phyloP scores from a whole-genome alignment of 1,140 invertebrate species.

The Phenacoccus solenopsis region DNA sequence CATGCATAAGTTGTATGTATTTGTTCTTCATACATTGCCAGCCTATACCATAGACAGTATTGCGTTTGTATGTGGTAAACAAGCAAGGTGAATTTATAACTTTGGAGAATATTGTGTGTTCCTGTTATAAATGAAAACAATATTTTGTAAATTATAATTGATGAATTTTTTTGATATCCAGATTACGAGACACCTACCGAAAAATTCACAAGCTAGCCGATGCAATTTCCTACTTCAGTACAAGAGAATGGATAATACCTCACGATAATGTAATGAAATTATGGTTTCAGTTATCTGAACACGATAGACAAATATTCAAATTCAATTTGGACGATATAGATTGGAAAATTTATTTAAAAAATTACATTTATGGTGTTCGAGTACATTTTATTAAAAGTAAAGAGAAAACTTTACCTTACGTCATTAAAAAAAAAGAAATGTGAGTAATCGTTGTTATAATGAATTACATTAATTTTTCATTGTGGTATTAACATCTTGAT shows the following conservation, averaged over 20 bases:
- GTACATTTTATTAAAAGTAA: not conserved
- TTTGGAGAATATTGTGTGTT: too few species aligned
- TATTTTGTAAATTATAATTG: too few species aligned
- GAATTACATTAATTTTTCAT: too few species aligned
- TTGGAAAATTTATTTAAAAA: constrained; percentile 61
- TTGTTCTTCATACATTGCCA: constrained; percentile 49
- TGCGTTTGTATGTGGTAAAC: constrained; percentile 43
- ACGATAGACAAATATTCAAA: constrained; percentile 51
- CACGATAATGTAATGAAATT: constrained; percentile 49
- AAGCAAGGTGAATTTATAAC: constrained; percentile 36
- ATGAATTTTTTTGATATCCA: constrained; percentile 28
- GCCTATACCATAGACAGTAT: constrained; percentile 49
- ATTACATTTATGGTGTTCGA: not conserved
- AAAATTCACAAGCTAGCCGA: constrained; percentile 56
- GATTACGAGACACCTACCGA: constrained; percentile 54
- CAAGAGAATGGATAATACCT: constrained; percentile 23
- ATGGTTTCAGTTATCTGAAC: constrained; percentile 40
- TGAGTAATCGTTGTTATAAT: not conserved
- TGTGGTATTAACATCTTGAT: too few species aligned
- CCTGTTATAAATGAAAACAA: too few species aligned
- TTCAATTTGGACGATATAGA: constrained; percentile 66
- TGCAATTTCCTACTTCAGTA: constrained; percentile 24
- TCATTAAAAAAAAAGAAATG: not conserved
- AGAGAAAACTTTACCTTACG: not conserved
- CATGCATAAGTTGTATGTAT: constrained; percentile 37